Evolutionary conservation across 2,113 vertebrate genomes (phyloP).

Genomic region (Tyto alba): DNA sequence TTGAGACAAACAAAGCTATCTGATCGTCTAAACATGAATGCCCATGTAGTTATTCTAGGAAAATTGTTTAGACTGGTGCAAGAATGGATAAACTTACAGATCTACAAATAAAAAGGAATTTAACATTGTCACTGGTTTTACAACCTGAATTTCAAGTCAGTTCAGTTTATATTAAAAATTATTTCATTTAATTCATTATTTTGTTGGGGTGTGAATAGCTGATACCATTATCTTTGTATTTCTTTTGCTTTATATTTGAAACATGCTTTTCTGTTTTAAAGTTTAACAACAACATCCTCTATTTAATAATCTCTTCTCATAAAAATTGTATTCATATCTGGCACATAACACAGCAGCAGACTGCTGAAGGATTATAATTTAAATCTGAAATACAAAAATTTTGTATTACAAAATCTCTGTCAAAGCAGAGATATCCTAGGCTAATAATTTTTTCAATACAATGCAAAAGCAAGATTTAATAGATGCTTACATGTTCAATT

Average conservation of each 20-base stretch:
- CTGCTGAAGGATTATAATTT: not conserved
- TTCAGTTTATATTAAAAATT: not conserved
- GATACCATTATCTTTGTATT: not conserved
- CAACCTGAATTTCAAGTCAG: not conserved
- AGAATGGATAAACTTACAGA: not conserved
- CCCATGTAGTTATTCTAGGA: not conserved
- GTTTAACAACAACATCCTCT: not conserved
- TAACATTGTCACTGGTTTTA: not conserved
- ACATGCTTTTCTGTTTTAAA: not conserved
- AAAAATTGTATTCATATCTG: not conserved
- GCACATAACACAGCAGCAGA: not conserved
- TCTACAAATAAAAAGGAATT: not conserved
- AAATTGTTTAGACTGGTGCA: not conserved
- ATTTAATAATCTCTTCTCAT: not conserved
- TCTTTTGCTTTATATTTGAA: not conserved
- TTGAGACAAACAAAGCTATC: not conserved
- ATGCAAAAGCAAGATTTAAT: not conserved
- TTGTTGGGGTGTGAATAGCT: not conserved
- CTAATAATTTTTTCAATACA: not conserved
- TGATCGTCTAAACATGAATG: not conserved
- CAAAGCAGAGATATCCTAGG: not conserved
- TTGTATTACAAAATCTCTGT: not conserved
- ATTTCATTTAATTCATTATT: not conserved
- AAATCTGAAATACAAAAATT: not conserved
- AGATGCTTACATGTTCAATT: not conserved